These are phyloP conservation scores for Brachionus plicatilis DNA, from an alignment of 1,140 invertebrate species.

Conservation along the genomic window DNA sequence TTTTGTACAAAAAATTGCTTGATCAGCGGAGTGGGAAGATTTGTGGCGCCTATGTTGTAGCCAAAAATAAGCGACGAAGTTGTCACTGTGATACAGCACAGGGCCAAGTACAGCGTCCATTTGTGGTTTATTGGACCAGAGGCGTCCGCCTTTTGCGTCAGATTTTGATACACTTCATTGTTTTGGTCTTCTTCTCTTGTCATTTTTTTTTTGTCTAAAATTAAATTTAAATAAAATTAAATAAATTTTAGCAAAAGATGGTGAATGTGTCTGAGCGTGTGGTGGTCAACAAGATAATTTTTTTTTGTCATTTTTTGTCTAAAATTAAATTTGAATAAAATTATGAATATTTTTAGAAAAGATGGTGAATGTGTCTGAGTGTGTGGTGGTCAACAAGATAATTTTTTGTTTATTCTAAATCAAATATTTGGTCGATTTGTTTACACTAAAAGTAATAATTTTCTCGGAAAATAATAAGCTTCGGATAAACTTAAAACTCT, in stretches of 20 bases:
- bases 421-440: background rate
- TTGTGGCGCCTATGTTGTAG: conserved; percentile 26
- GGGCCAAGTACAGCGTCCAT: conserved; percentile 22
- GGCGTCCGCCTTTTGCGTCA: background rate
- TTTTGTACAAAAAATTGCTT: background rate
- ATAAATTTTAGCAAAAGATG: background rate
- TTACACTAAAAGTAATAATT: background rate
- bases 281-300: too few species aligned
- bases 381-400: background rate
- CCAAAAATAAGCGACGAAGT: conserved; percentile 8
- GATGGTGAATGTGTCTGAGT: background rate
- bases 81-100: background rate
- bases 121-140: background rate
- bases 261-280: background rate
- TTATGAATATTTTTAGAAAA: background rate
- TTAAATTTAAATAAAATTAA: background rate
- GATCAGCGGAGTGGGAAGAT: conserved; percentile 26
- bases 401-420: background rate
- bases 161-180: conserved; percentile 34
- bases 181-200: conserved; percentile 12
- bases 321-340: background rate
- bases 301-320: conserved; percentile 7
- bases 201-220: conserved; percentile 20
- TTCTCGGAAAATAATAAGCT: background rate
- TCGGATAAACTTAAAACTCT: background rate